Evolutionary conservation across 2,113 vertebrate species (phyloP).

Genomic region (Carettochelys insculpta): DNA sequence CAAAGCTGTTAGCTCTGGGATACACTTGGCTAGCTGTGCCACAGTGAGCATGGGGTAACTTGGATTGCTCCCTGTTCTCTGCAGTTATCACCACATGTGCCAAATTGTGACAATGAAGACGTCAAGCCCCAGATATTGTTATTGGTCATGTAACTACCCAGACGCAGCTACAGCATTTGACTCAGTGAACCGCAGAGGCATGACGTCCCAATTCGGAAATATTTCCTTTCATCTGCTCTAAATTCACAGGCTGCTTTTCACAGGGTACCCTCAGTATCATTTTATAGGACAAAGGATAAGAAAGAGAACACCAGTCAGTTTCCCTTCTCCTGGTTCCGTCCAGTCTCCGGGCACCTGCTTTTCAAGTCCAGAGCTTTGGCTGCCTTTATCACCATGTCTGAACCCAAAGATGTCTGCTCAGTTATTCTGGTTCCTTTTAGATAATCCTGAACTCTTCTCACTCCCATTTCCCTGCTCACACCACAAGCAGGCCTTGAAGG

Average conservation of each 20-base stretch:
- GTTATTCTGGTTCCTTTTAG: neutral
- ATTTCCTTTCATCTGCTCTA: neutral
- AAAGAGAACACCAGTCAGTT: neutral
- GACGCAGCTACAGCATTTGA: neutral
- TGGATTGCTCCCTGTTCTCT: too few species aligned
- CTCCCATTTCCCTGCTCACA: neutral
- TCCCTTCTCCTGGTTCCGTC: neutral
- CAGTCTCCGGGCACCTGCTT: neutral
- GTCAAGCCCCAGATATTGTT: neutral
- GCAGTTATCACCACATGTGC: too few species aligned
- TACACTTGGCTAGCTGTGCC: too few species aligned
- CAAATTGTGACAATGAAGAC: neutral
- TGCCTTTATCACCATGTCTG: neutral
- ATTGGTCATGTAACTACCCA: neutral
- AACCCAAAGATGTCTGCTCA: neutral
- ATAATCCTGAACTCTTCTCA: too few species aligned
- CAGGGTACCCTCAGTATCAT: too few species aligned
- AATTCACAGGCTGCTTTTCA: neutral
- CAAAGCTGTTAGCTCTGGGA: too few species aligned
- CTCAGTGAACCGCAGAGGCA: neutral
- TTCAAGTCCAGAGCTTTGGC: neutral
- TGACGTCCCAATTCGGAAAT: neutral
- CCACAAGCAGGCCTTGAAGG: neutral
- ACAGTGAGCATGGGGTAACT: too few species aligned
- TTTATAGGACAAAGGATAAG: neutral